A percentile compares a stretch with the other conserved stretches of the same genome.
Conservation (phyloP, 64 coral and sea anemone species). For the Dendronephthya gigantea region DNA sequence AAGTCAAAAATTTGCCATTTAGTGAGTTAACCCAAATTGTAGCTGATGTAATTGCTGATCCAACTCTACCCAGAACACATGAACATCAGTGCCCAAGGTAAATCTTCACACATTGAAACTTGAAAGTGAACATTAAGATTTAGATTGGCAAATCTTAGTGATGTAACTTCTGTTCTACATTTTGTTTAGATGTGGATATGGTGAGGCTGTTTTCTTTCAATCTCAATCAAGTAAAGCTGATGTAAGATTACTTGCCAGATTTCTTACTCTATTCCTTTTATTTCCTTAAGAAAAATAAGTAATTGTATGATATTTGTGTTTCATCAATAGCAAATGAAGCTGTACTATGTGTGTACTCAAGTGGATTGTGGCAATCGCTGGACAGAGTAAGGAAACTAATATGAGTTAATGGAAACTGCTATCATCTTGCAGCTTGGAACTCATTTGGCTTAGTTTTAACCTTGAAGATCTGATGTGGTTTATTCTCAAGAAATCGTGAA, state of each 20-base stretch:
- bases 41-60: slow-evolving; percentile 88
- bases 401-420: background rate
- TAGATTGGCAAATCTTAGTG: background rate
- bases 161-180: background rate
- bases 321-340: slow-evolving; percentile 46
- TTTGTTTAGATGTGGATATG: slow-evolving; percentile 65
- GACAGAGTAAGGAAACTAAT: slow-evolving; percentile 39
- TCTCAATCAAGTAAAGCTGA: slow-evolving; percentile 95
- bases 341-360: slow-evolving; percentile 60
- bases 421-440: background rate
- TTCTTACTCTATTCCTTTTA: background rate
- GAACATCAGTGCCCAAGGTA: slow-evolving; percentile 81
- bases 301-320: background rate
- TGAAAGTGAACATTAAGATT: too few species aligned
- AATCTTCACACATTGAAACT: background rate
- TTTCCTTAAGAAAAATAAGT: too few species aligned
- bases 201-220: slow-evolving; percentile 94
- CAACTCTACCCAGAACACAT: slow-evolving; percentile 85
- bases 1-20: slow-evolving; percentile 9
- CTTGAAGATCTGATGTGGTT: too few species aligned
- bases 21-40: slow-evolving; percentile 99
- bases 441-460: too few species aligned
- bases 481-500: too few species aligned
- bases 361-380: slow-evolving; percentile 54
- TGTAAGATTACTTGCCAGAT: slow-evolving; percentile 34